Conservation (phyloP, 2,797 vertebrate genomes). For the Thripadectes ignobilis region DNA sequence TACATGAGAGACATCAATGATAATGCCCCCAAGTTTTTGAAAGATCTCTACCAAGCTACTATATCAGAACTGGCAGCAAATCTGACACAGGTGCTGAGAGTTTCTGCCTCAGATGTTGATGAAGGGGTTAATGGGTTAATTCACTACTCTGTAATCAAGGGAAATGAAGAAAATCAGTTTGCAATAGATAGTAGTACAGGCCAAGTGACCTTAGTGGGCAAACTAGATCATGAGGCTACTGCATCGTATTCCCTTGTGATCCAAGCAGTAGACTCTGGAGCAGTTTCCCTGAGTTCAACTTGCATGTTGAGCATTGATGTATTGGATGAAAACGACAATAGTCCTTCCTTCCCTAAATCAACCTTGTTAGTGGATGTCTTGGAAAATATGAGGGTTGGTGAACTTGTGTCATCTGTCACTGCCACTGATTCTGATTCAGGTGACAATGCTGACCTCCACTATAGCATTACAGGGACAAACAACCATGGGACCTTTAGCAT, state of each 20-base stretch:
- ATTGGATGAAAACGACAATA: conserved; percentile 96
- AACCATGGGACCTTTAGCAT: conserved; percentile 97
- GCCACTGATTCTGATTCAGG: conserved; percentile 92
- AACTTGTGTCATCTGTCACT: conserved; percentile 93
- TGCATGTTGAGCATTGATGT: conserved; percentile 90
- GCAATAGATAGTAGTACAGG: conserved; percentile 86
- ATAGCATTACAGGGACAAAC: conserved; percentile 91
- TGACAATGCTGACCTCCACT: conserved; percentile 92
- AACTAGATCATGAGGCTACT: conserved; percentile 90
- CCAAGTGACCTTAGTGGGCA: conserved; percentile 90
- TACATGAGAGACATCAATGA: conserved; percentile 97
- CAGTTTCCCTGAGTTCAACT: conserved; percentile 84
- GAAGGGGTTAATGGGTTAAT: conserved; percentile 92
- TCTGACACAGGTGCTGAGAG: conserved; percentile 90
- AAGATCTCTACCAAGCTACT: conserved; percentile 95
- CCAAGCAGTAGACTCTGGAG: conserved; percentile 88
- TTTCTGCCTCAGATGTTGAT: conserved; percentile 95
- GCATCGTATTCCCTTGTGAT: conserved; percentile 90
- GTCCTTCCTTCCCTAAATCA: conserved; percentile 90
- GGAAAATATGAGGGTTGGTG: conserved; percentile 96
- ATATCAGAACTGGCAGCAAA: conserved; percentile 92
- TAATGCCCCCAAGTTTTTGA: conserved; percentile 92
- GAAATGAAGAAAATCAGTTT: conserved; percentile 93
- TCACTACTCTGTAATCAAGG: conserved; percentile 85
- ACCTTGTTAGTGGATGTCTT: conserved; percentile 89